Conservation (phyloP, 2,797 vertebrate species). For the Microctenopoma steveboyesi region DNA sequence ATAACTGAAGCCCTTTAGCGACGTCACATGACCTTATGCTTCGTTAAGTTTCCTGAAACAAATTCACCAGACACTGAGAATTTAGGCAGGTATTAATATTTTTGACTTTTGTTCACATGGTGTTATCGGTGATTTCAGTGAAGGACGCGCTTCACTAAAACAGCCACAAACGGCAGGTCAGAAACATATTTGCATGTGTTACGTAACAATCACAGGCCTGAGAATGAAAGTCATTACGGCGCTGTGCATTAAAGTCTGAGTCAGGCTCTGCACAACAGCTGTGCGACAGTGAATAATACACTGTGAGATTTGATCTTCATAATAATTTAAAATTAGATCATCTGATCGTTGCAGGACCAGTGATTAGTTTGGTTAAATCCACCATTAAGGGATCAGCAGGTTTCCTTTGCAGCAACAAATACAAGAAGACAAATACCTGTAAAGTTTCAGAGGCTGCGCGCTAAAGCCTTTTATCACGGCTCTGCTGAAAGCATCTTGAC, state of each 20-base stretch:
- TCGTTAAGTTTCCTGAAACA: neutral
- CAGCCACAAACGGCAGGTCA: neutral
- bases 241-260: constrained; percentile 39
- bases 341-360: neutral
- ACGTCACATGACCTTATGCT: too few relatives aligned
- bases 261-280: constrained; percentile 49
- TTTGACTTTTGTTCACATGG: neutral
- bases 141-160: neutral
- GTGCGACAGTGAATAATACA: neutral
- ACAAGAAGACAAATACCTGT: too few relatives aligned
- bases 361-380: neutral
- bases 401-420: too few relatives aligned
- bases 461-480: too few relatives aligned
- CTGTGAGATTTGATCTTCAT: constrained; percentile 7
- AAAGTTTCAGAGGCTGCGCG: too few relatives aligned
- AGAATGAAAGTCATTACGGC: constrained; percentile 27
- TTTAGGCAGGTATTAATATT: neutral
- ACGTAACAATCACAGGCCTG: constrained; percentile 6
- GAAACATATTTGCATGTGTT: constrained; percentile 35
- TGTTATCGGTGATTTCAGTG: too few relatives aligned
- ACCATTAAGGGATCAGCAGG: too few relatives aligned
- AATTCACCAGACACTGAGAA: neutral
- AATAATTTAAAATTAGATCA: neutral
- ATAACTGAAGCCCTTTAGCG: neutral
- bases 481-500: too few relatives aligned